phyloP scores from a whole-genome alignment of 2,797 vertebrate genomes.

The Phyllotis vaccarum region DNA sequence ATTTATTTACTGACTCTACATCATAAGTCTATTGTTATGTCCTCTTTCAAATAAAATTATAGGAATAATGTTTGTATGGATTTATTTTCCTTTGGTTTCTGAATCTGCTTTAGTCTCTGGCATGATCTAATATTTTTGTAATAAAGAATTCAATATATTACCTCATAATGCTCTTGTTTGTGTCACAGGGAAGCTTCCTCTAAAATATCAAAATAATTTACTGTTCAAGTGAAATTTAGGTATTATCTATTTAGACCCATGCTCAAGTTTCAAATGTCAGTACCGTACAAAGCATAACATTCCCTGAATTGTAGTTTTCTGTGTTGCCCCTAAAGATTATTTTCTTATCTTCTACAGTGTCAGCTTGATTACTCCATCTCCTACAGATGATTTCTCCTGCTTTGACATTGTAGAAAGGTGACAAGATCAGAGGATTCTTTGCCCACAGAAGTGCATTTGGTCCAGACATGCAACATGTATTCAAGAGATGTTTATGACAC shows the following conservation, averaged over 20 bases:
- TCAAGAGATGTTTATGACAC: not conserved
- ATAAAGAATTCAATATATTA: not conserved
- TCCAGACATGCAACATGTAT: not conserved
- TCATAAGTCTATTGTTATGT: not conserved
- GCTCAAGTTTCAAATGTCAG: not conserved
- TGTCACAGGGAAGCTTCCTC: not conserved
- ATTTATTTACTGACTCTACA: not conserved
- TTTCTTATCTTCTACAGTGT: not conserved
- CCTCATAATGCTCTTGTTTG: not conserved
- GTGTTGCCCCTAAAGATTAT: not conserved
- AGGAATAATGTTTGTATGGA: conserved; percentile 1
- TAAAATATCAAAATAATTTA: not conserved
- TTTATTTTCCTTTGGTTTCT: conserved; percentile 1
- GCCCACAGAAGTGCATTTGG: not conserved
- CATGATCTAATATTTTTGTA: not conserved
- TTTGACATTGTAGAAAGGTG: not conserved
- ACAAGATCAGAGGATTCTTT: not conserved
- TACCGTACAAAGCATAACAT: not conserved
- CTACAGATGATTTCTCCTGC: not conserved
- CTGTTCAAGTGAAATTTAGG: not conserved
- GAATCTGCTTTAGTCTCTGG: conserved; percentile 4
- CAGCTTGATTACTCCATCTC: not conserved
- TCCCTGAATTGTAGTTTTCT: not conserved
- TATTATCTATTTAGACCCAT: not conserved
- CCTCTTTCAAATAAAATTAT: conserved; percentile 3